A percentile compares a stretch with the other conserved stretches of the same genome.
Conservation (phyloP, 2,113 vertebrate species). For the Zosterops lateralis region DNA sequence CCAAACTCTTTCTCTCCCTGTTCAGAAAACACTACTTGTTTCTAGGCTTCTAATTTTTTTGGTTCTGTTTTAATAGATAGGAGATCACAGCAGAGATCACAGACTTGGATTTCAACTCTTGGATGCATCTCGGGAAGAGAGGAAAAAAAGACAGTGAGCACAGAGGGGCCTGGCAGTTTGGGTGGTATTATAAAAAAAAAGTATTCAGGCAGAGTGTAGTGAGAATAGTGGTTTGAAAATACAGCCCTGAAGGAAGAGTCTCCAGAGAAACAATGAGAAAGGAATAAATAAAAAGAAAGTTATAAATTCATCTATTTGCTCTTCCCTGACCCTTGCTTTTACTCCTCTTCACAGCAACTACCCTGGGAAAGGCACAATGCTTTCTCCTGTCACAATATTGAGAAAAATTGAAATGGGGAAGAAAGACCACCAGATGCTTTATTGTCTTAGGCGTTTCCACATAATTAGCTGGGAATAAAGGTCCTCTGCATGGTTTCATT, state of each 20-base stretch:
- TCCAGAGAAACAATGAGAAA: slow-evolving; percentile 82
- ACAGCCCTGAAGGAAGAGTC: slow-evolving; percentile 77
- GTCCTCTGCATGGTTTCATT: slow-evolving; percentile 88
- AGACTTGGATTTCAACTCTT: slow-evolving; percentile 33
- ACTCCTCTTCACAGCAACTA: slow-evolving; percentile 80
- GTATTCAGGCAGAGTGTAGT: slow-evolving; percentile 77
- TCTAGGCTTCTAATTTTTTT: not conserved
- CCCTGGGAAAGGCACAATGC: slow-evolving; percentile 90
- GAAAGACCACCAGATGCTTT: slow-evolving; percentile 99
- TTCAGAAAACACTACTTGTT: not conserved
- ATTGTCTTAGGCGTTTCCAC: slow-evolving; percentile 98
- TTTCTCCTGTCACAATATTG: slow-evolving; percentile 94
- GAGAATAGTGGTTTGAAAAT: slow-evolving; percentile 83
- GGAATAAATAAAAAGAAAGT: slow-evolving; percentile 90
- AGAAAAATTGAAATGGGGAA: slow-evolving; percentile 89
- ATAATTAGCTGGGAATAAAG: slow-evolving; percentile 98
- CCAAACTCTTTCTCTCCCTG: not conserved
- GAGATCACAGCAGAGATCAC: not conserved
- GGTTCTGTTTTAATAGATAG: not conserved
- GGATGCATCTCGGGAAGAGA: not conserved
- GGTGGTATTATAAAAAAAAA: slow-evolving; percentile 78
- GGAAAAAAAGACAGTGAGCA: not conserved
- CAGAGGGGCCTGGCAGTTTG: slow-evolving; percentile 76
- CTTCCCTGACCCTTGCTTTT: slow-evolving; percentile 92
- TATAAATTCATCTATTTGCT: slow-evolving; percentile 99